A percentile compares a stretch with the other conserved stretches of the same genome.
phyloP scores from a whole-genome alignment of 2,888 invertebrate genomes.

The Seira ritae region DNA sequence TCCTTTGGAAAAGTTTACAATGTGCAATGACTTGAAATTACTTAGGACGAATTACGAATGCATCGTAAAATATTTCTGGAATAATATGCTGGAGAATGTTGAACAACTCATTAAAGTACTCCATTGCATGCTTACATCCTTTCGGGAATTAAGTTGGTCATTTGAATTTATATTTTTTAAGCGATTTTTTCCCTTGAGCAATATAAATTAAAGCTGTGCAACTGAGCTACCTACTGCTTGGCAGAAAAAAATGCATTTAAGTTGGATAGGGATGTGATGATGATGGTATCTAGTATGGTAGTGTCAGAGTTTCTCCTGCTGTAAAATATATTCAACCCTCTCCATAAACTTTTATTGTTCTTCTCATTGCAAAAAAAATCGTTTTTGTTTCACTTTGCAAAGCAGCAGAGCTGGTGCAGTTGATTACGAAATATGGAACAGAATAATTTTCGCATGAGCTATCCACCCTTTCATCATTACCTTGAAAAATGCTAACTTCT shows the following conservation, averaged over 20 bases:
- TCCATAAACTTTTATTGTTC: constrained; percentile 3
- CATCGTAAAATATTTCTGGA: neutral
- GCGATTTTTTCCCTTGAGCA: neutral
- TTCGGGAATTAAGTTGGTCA: neutral
- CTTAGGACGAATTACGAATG: neutral
- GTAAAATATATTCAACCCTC: neutral
- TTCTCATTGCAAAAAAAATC: neutral
- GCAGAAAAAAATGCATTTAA: constrained; percentile 6
- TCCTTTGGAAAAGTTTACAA: neutral
- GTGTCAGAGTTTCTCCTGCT: neutral
- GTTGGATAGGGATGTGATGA: no score
- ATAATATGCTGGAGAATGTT: neutral
- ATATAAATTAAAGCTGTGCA: neutral
- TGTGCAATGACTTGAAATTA: neutral
- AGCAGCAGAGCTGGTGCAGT: neutral
- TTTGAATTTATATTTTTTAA: neutral
- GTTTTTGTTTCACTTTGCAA: neutral
- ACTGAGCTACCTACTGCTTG: no score
- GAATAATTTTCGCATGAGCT: neutral
- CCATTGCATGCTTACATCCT: neutral
- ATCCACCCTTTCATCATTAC: no score
- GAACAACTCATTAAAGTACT: neutral
- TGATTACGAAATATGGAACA: constrained; percentile 14
- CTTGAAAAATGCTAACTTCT: neutral
- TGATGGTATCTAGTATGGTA: neutral